phyloP scores from a whole-genome alignment of 1,140 invertebrate genomes.

The Brevipalpus yothersi region DNA sequence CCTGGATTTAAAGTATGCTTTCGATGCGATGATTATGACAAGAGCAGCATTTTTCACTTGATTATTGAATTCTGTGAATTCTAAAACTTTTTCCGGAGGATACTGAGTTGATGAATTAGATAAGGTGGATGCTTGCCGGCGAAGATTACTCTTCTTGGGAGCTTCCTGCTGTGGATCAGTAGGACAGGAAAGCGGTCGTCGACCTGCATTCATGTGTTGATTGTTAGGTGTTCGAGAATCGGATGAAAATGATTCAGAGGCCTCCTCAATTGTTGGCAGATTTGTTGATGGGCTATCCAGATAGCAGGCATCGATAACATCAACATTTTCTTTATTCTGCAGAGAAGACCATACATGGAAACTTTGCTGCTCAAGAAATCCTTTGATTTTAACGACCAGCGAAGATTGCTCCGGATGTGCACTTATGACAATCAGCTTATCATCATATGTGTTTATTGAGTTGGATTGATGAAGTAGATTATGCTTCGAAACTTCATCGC shows the following conservation, averaged over 20 bases:
- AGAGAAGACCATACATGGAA: slow-evolving; percentile 19
- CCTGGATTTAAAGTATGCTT: slow-evolving; percentile 19
- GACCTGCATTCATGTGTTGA: slow-evolving; percentile 7
- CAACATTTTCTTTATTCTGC: slow-evolving; percentile 8
- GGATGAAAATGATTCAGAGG: slow-evolving; percentile 4
- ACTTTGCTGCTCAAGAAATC: slow-evolving; percentile 14
- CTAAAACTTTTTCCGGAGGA: slow-evolving; percentile 11
- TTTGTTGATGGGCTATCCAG: slow-evolving; percentile 5
- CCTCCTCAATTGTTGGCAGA: slow-evolving; percentile 11
- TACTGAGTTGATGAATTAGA: slow-evolving; percentile 2
- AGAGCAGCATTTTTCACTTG: slow-evolving; percentile 21
- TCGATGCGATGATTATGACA: slow-evolving; percentile 19
- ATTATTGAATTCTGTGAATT: slow-evolving; percentile 17
- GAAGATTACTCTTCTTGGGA: slow-evolving; percentile 3
- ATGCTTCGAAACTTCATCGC: neutral
- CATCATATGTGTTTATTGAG: slow-evolving; percentile 2
- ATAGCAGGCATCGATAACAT: neutral
- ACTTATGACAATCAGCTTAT: slow-evolving; percentile 13
- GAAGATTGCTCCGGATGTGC: slow-evolving; percentile 12
- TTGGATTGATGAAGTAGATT: neutral
- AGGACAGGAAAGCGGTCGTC: neutral
- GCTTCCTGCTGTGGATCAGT: neutral
- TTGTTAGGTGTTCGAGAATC: slow-evolving; percentile 1
- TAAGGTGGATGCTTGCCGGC: slow-evolving; percentile 8
- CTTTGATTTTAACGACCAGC: slow-evolving; percentile 13